A percentile compares a stretch with the other conserved stretches of the same genome.
Evolutionary conservation across 92 coral and sea anemone genomes (phyloP).

Genomic region (Diadumene lineata): DNA sequence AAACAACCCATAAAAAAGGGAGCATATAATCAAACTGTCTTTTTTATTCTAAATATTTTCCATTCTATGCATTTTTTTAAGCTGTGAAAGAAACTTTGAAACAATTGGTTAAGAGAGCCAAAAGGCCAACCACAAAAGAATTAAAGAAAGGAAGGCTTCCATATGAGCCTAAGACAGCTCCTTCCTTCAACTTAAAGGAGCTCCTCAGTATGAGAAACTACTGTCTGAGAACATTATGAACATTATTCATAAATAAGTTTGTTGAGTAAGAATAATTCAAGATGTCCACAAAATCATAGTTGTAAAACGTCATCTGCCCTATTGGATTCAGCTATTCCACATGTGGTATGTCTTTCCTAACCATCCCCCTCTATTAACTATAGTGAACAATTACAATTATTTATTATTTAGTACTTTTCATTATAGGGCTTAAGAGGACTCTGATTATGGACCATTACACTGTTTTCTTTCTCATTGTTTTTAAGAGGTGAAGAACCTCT

Average conservation of each 20-base stretch:
- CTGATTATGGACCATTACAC: constrained; percentile 51
- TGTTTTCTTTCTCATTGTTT: constrained; percentile 51
- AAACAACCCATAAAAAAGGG: too few species aligned
- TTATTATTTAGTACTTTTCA: background rate
- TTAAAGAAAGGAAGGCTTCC: constrained; percentile 30
- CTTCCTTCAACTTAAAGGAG: constrained; percentile 36
- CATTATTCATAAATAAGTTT: background rate
- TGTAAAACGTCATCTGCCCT: background rate
- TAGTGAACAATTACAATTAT: background rate
- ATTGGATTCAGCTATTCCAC: background rate
- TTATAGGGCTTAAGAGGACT: constrained; percentile 41
- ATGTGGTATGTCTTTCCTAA: background rate
- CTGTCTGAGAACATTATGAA: constrained; percentile 15
- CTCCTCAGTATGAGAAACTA: constrained; percentile 29
- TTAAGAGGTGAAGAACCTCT: constrained; percentile 57
- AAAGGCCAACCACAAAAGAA: constrained; percentile 36
- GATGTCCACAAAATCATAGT: background rate
- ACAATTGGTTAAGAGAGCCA: constrained; percentile 40
- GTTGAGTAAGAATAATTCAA: background rate
- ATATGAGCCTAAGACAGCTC: constrained; percentile 37
- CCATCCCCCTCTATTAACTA: background rate
- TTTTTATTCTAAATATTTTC: background rate
- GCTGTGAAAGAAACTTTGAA: constrained; percentile 40
- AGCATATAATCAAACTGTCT: too few species aligned
- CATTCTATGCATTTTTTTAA: background rate